phyloP scores from a whole-genome alignment of 2,888 invertebrate genomes.

The Hirtodrosophila trivittata region DNA sequence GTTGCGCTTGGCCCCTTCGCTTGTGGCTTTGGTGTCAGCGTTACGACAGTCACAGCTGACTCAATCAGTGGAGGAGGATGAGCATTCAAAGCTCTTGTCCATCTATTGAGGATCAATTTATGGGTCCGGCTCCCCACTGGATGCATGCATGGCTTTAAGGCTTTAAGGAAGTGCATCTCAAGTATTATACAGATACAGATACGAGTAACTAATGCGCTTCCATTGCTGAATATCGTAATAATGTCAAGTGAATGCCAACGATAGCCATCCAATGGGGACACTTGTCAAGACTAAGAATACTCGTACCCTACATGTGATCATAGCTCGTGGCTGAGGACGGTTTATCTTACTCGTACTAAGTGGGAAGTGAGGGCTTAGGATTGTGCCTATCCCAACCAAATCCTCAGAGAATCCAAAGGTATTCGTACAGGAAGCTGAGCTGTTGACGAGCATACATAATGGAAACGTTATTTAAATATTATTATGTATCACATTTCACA shows the following conservation, averaged over 20 bases:
- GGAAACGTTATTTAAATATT: no score
- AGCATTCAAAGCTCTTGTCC: conserved; percentile 34
- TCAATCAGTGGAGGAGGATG: conserved; percentile 55
- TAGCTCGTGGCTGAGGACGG: conserved; percentile 11
- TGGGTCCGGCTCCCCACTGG: no score
- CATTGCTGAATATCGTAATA: conserved; percentile 61
- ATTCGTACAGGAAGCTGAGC: no score
- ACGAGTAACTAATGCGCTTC: conserved; percentile 52
- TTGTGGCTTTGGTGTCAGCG: conserved; percentile 26
- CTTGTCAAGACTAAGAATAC: conserved; percentile 28
- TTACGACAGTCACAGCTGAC: conserved; percentile 44
- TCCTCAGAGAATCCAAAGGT: no score
- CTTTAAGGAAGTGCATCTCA: conserved; percentile 53
- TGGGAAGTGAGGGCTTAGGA: conserved; percentile 52
- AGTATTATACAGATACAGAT: conserved; percentile 41
- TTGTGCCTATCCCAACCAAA: no score
- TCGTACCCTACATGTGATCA: no score
- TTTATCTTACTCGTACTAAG: conserved; percentile 32
- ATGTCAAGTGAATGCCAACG: conserved; percentile 59
- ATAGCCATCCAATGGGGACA: conserved; percentile 33
- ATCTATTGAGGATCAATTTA: conserved; percentile 45
- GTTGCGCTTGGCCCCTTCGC: neutral
- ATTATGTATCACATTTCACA: no score
- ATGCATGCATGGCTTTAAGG: neutral
- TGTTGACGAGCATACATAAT: no score